Base-by-base conservation (phyloP, 30 jellyfish, hydroid and myxozoan genomes). In the Sanderia malayensis region DNA sequence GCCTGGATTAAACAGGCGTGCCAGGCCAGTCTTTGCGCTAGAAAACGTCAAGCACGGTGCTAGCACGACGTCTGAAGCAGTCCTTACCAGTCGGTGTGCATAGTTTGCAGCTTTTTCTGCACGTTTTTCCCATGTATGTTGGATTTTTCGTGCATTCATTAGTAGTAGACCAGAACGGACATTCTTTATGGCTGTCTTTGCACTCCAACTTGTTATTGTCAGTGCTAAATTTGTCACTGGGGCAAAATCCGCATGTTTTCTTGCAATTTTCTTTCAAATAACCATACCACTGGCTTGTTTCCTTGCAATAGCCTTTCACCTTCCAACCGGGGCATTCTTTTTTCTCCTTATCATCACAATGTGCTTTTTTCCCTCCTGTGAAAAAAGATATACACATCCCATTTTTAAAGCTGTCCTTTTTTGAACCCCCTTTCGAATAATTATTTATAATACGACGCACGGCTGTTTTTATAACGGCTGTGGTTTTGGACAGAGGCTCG, bases 61-160 rank as follows among this genome's bases (percentile, higher is more conserved):
- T n/a, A n/a, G n/a, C n/a, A n/a, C n/a, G n/a, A n/a, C n/a, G n/a
- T n/a, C n/a, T n/a, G n/a, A n/a, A n/a, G n/a, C n/a, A n/a, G n/a
- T n/a, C n/a, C n/a, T n/a, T n/a, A n/a, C n/a, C n/a, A n/a, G n/a
- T n/a, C 13, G 52, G 52, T 19, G 11, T 11, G 24, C 64, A 49
- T 24, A 49, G 8, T 49, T 49, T 24, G 24, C 64, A 49, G 64
- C 64, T 49, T 49, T 49, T 49, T 19, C 52, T 37, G 52, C 52
- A 37, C 10, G 6, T 37, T 37, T 4, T 37, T 37, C 10, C 13
- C 52, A 37, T 37, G 10, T 13, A 37, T 4, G 13, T 13, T 37
- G 13, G 52, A 37, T 37, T 37, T 37, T 37, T 6, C 13, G 13
- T 37, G 52, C 52, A 37, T 37, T 37, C 52, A 13, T 13, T 13